Conservation (phyloP, 2,888 invertebrate genomes). For the Encarsia formosa region DNA sequence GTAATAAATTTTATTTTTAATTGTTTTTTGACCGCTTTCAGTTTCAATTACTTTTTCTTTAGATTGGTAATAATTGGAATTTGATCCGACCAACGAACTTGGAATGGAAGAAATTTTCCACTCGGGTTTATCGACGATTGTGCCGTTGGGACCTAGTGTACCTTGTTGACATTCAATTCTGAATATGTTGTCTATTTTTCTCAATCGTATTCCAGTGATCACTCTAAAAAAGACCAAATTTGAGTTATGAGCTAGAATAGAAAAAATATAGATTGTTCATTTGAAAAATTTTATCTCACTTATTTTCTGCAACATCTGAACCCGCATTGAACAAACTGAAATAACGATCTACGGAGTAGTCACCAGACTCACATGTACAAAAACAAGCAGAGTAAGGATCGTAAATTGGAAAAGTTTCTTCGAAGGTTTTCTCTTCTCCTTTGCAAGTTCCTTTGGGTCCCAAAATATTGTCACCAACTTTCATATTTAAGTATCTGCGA, state of each 20-base stretch:
- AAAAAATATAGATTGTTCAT: too few species aligned
- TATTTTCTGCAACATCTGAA: constrained; percentile 40
- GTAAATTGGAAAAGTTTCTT: too few species aligned
- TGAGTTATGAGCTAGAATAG: too few species aligned
- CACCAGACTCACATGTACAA: constrained; percentile 78
- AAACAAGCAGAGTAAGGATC: constrained; percentile 82
- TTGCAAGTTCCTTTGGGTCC: constrained; percentile 54
- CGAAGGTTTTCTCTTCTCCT: constrained; percentile 77
- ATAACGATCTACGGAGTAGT: constrained; percentile 69
- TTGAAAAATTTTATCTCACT: constrained; percentile 31
- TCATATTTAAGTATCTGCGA: constrained; percentile 73
- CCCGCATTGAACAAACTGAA: constrained; percentile 66
- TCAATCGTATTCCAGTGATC: constrained; percentile 72
- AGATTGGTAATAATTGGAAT: too few species aligned
- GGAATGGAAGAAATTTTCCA: too few species aligned
- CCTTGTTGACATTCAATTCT: constrained; percentile 80
- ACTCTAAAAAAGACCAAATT: too few species aligned
- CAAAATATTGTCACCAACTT: constrained; percentile 64
- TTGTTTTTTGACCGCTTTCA: not conserved
- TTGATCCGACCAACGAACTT: too few species aligned
- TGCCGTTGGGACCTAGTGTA: constrained; percentile 61
- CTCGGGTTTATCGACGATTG: constrained; percentile 54
- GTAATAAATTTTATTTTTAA: too few species aligned
- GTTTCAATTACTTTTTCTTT: not conserved
- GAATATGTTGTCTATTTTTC: constrained; percentile 70